Conservation (phyloP, 2,113 vertebrate species). For the Salvator merianae region DNA sequence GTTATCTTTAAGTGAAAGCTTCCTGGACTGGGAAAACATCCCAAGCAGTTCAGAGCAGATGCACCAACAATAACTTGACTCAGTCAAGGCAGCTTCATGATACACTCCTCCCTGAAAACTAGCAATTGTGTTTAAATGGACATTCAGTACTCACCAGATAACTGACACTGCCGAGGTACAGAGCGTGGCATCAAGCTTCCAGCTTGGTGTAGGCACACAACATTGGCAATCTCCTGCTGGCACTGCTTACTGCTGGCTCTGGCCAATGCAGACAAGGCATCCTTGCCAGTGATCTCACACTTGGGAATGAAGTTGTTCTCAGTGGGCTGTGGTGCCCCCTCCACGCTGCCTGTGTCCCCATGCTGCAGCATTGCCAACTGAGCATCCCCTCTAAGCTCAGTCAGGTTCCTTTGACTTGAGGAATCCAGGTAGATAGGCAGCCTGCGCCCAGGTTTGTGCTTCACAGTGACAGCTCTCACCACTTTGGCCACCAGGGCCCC, state of each 20-base stretch:
- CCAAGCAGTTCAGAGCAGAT: not conserved
- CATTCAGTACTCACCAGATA: conserved; percentile 77
- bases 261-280: conserved; percentile 90
- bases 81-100: not conserved
- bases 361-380: conserved; percentile 76
- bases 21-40: too few species aligned
- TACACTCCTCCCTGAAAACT: not conserved
- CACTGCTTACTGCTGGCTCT: conserved; percentile 90
- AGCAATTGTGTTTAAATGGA: not conserved
- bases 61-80: not conserved
- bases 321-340: conserved; percentile 86
- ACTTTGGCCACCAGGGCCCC: conserved; percentile 72
- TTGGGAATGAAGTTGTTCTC: conserved; percentile 89
- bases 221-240: conserved; percentile 92
- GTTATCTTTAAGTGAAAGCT: not conserved
- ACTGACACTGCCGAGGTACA: conserved; percentile 90
- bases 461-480: conserved; percentile 67
- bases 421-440: conserved; percentile 70
- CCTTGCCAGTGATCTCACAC: conserved; percentile 92
- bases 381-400: conserved; percentile 71
- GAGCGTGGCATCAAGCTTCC: conserved; percentile 89
- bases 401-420: conserved; percentile 87
- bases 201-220: conserved; percentile 92
- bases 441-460: conserved; percentile 68
- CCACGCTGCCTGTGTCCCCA: conserved; percentile 93